Percentiles rank a stretch among this genome's conserved stretches.
These are phyloP conservation scores for Thalassarche chlororhynchos DNA, from an alignment of 2,113 vertebrate species.

Conservation along the genomic window DNA sequence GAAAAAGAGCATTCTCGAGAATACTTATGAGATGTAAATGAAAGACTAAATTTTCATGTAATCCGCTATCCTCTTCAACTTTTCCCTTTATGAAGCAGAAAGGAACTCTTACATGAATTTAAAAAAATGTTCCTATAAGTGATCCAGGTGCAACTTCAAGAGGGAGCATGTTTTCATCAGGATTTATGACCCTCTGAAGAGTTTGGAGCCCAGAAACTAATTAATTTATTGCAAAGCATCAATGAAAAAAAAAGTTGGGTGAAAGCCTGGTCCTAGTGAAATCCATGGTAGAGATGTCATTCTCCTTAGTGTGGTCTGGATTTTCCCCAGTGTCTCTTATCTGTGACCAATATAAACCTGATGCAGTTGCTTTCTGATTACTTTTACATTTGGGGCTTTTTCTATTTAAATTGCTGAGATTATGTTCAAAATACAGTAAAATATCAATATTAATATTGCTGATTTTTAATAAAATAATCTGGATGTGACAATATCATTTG, in stretches of 20 bases:
- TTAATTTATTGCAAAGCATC: background rate
- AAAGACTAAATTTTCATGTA: background rate
- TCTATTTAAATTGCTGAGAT: background rate
- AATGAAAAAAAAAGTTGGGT: background rate
- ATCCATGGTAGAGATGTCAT: background rate
- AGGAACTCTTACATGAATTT: background rate
- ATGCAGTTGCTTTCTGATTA: background rate
- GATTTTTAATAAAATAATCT: background rate
- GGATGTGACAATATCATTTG: background rate
- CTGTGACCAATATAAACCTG: background rate
- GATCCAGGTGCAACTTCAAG: constrained; percentile 53
- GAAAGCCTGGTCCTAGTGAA: background rate
- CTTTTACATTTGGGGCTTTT: background rate
- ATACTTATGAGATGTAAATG: background rate
- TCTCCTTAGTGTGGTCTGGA: background rate
- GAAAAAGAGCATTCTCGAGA: background rate
- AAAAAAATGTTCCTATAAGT: background rate
- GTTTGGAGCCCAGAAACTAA: background rate
- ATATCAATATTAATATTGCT: background rate
- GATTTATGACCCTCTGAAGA: constrained; percentile 37
- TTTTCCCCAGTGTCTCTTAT: background rate
- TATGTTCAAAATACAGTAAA: background rate
- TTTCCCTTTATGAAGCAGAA: background rate
- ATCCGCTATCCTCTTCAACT: background rate
- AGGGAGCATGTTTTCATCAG: background rate